Evolutionary conservation across 92 coral and sea anemone species (phyloP).

Genomic region (Phenganax marumi): DNA sequence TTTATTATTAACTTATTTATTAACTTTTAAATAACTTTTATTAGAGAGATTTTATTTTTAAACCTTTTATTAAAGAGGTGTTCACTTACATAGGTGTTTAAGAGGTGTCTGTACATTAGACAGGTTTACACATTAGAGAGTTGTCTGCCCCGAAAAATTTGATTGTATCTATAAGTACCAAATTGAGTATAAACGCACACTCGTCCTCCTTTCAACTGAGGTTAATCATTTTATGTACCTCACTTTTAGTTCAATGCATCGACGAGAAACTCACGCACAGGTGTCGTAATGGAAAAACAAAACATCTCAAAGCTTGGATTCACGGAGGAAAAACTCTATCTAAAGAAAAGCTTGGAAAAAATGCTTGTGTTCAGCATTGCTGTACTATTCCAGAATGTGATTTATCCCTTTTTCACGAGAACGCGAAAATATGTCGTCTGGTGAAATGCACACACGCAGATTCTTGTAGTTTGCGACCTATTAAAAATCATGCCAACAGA

Average conservation of each 20-base stretch:
- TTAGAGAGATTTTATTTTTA: too few relatives aligned
- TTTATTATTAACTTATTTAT: too few relatives aligned
- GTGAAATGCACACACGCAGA: background rate
- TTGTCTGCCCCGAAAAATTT: too few relatives aligned
- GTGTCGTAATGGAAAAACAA: background rate
- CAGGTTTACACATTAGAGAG: too few relatives aligned
- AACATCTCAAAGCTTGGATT: background rate
- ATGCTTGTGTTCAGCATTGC: background rate
- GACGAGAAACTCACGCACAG: background rate
- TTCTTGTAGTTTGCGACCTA: background rate
- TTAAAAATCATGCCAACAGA: background rate
- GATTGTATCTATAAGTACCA: too few relatives aligned
- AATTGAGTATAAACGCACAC: too few relatives aligned
- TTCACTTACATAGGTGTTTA: too few relatives aligned
- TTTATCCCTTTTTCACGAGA: background rate
- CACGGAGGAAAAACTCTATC: slow-evolving; percentile 4
- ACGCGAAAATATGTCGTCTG: background rate
- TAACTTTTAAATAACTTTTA: too few relatives aligned
- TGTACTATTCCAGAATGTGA: slow-evolving; percentile 10
- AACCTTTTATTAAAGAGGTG: too few relatives aligned
- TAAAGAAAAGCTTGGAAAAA: background rate
- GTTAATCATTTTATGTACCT: background rate
- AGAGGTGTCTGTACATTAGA: too few relatives aligned
- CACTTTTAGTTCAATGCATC: background rate
- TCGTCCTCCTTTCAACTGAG: too few relatives aligned